phyloP scores from a whole-genome alignment of 1,140 invertebrate species.

The Pogonomyrmex barbatus region DNA sequence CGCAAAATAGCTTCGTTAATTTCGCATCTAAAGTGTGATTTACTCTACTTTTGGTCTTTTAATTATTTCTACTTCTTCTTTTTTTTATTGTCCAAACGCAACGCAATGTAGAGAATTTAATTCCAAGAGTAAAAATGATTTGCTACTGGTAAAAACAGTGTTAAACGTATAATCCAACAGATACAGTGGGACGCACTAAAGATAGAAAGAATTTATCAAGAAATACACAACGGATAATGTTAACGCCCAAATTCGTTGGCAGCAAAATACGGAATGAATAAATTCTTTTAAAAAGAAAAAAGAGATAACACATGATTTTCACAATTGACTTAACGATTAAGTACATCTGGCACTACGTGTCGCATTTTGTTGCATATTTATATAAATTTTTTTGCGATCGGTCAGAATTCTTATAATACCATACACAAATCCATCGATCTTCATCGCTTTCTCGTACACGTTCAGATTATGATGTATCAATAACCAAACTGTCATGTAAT shows the following conservation, averaged over 20 bases:
- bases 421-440: slow-evolving; percentile 2
- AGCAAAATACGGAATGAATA: neutral
- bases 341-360: slow-evolving; percentile 53
- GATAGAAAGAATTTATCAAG: neutral
- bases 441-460: neutral
- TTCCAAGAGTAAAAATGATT: neutral
- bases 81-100: neutral
- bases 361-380: slow-evolving; percentile 18
- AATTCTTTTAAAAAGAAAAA: neutral
- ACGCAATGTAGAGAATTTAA: neutral
- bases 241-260: neutral
- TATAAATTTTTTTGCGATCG: neutral
- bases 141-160: neutral
- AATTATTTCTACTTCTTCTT: neutral
- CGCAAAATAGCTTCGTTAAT: neutral
- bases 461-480: slow-evolving; percentile 20
- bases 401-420: slow-evolving; percentile 12
- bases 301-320: neutral
- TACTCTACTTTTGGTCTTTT: neutral
- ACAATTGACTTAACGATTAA: slow-evolving; percentile 44
- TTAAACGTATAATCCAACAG: neutral
- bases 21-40: neutral
- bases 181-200: neutral
- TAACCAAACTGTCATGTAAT: slow-evolving; percentile 60
- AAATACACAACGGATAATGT: neutral